Evolutionary conservation across 2,888 invertebrate species (phyloP), one percentile per base, ranked within the genome.

Genomic region (Mimachlamys varia): DNA sequence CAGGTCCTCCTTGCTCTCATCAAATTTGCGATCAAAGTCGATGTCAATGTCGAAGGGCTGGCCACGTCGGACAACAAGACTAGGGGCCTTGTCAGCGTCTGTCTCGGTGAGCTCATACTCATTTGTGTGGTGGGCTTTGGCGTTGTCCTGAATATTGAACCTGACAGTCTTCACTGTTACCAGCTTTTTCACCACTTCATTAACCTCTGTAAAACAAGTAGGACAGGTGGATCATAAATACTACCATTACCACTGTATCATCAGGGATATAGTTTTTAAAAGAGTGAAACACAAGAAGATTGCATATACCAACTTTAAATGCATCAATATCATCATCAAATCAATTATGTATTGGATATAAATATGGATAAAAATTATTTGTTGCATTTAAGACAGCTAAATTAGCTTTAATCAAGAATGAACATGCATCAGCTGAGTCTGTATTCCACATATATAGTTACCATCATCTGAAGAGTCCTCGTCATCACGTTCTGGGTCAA

Each of bases 11-110:
- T 76, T 76, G 10, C 27, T 17, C 13, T 76, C 76, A 76, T 76
- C 76, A 76, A 76, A 76, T 76, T 27, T 27, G 27, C 76, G 76
- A 27, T 76, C 76, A 76, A 76, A 76, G 33, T 76, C 76, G 33
- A 76, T 76, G 76, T 76, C 76, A 27, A 76, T 76, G 12, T 12
- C 22, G 13, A 76, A 76, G 19, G 76, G 76, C 33, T 76, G 76
- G 13, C 76, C 76, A 7, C 76, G 76, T 33, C 76, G 76, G 33
- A 76, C 76, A 27, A 76, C 76, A 0, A 76, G 76, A 76, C 76
- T 76, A 5, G 27, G n/a, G 10, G n/a, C 62, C 62, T 62, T 62
- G 22, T n/a, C 62, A 62, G 7, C 76, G 1, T 15, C 17, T 13
- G 27, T 76, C 12, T 76, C 33, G 0, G 76, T 76, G 33, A 76